Evolutionary conservation across 2,113 vertebrate species (phyloP).

Genomic region (Vombatus ursinus): DNA sequence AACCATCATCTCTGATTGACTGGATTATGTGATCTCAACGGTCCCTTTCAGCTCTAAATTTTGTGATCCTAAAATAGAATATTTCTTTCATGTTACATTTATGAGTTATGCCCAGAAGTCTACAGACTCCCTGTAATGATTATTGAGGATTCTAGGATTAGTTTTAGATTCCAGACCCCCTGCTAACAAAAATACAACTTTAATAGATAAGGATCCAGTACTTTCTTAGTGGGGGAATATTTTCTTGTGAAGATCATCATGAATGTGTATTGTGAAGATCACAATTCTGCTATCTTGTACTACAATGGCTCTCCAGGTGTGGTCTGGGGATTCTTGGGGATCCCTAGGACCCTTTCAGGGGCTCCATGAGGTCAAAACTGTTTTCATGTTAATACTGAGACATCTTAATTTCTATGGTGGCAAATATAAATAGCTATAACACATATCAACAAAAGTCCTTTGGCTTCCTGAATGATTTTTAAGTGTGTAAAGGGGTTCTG

Average conservation of each 20-base stretch:
- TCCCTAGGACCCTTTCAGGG: no score
- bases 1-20: not conserved
- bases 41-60: no score
- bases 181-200: not conserved
- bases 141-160: not conserved
- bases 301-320: not conserved
- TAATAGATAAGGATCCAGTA: not conserved
- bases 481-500: not conserved
- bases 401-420: not conserved
- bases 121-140: not conserved
- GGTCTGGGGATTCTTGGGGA: not conserved
- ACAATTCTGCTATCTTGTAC: not conserved
- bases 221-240: not conserved
- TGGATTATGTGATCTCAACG: not conserved
- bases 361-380: not conserved
- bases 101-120: not conserved
- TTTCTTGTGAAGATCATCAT: not conserved
- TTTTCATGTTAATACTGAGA: not conserved
- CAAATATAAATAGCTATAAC: not conserved
- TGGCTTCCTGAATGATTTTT: not conserved
- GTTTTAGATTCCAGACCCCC: not conserved
- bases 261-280: no score
- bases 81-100: not conserved
- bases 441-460: not conserved
- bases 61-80: not conserved